These are phyloP conservation scores for Coenobita brevimanus DNA, from an alignment of 1,140 invertebrate species.

Conservation along the genomic window DNA sequence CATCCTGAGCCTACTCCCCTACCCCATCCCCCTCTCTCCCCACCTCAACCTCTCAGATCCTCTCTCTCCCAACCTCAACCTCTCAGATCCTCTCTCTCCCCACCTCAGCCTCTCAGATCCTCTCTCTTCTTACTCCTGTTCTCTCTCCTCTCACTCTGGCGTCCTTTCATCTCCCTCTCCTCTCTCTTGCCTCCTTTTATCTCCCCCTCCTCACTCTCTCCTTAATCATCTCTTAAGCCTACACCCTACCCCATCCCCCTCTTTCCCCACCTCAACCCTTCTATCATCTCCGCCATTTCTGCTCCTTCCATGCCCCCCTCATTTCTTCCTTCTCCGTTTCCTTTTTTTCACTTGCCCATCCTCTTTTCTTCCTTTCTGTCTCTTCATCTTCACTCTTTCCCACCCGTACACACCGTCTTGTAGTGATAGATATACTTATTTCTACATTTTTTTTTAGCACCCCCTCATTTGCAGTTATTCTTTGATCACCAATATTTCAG, in stretches of 20 bases:
- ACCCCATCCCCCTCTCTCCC: background rate
- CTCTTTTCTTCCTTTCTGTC: background rate
- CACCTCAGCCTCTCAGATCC: background rate
- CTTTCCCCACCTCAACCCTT: background rate
- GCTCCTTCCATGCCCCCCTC: background rate
- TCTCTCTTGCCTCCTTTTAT: background rate
- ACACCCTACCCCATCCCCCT: background rate
- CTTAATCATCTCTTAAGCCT: background rate
- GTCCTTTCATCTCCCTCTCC: too few relatives aligned
- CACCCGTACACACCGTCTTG: too few relatives aligned
- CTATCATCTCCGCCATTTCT: background rate
- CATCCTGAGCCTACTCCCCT: background rate
- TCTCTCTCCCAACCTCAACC: background rate
- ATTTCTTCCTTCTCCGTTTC: background rate
- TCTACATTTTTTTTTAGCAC: too few relatives aligned
- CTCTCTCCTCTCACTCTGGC: too few relatives aligned
- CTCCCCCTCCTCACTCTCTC: background rate
- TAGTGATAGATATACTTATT: too few relatives aligned
- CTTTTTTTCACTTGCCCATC: background rate
- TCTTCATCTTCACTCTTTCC: slow-evolving; percentile 7
- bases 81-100: background rate
- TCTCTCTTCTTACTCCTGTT: background rate
- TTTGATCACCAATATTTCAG: too few relatives aligned
- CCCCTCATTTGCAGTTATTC: too few relatives aligned
- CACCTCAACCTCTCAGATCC: background rate